Base-by-base conservation (phyloP, 1,140 invertebrate species). In the Camponotus floridanus region DNA sequence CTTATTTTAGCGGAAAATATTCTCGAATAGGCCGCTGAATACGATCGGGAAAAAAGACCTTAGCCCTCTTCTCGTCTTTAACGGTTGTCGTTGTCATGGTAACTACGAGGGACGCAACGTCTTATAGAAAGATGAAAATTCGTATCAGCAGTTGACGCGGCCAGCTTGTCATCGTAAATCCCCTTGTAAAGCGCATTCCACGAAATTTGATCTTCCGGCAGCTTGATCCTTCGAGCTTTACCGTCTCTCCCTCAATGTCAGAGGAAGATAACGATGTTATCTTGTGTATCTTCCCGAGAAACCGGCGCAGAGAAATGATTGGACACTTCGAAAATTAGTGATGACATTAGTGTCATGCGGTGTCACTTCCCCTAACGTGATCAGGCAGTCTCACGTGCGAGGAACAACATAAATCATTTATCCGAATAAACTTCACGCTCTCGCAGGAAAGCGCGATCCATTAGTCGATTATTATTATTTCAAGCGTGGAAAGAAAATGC, bases 151-250 rank as follows among this genome's bases (percentile, higher is more conserved):
- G 68, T 51, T 67, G 57, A 83, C 70, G 71, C 70, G 71, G 7
- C 81, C 70, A 59, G 18, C 80, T 78, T 70, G 45, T 70, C 57
- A n/a, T 71, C 57, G 45, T 51, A 1, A 26, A 21, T 45, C n/a
- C 11, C 85, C 65, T 87, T 68, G 78, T 74, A 15, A 51, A 15
- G 45, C 65, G 62, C 81, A 86, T 64, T 86, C 33, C 74, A 51
- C n/a, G 59, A 86, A 86, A 89, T 65, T 89, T 76, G 55, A 86
- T 88, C 87, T 88, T 86, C 26, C n/a, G 21, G 45, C 45, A 48
- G 74, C 31, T 87, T 26, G 55, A 62, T 62, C 57, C 70, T 61
- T 45, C 13, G 26, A 33, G 61, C 70, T 76, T 68, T 26, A 18
- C 26, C 76, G 33, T 21, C 74, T 21, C 74, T 64, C 33, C 51